Evolutionary conservation across 2,797 vertebrate species (phyloP).

Genomic region (Siniperca scherzeri): DNA sequence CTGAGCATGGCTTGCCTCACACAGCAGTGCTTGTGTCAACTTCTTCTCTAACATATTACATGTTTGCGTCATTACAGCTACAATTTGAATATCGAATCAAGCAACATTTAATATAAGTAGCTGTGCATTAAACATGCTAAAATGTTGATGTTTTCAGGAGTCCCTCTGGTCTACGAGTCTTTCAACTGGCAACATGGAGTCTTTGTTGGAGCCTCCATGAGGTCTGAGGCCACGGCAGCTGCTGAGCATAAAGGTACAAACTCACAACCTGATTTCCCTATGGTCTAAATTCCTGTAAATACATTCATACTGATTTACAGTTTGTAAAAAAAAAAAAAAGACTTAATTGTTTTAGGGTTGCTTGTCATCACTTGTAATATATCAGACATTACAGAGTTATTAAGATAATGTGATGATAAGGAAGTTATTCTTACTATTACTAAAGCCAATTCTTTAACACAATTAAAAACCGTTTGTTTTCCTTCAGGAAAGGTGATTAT

Average conservation of each 20-base stretch:
- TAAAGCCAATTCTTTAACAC: neutral
- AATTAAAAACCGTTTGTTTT: neutral
- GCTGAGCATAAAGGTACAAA: conserved; percentile 92
- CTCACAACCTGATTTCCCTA: neutral
- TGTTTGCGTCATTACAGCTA: neutral
- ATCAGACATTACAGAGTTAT: neutral
- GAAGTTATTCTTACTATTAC: neutral
- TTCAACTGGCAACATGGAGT: conserved; percentile 95
- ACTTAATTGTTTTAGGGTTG: neutral
- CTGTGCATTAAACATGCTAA: conserved; percentile 3
- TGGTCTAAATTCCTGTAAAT: neutral
- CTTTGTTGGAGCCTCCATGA: conserved; percentile 94
- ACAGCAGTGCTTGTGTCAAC: neutral
- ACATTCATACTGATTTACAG: neutral
- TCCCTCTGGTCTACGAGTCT: conserved; percentile 93
- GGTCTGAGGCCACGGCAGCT: conserved; percentile 94
- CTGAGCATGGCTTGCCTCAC: neutral
- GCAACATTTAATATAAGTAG: neutral
- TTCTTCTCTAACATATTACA: neutral
- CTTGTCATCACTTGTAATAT: neutral
- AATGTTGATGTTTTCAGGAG: conserved; percentile 81
- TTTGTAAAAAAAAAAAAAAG: neutral
- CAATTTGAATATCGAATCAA: no score
- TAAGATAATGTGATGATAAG: neutral
- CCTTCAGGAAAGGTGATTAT: conserved; percentile 90